Base-by-base conservation (phyloP, 2,113 vertebrate genomes). In the Podarcis raffonei region DNA sequence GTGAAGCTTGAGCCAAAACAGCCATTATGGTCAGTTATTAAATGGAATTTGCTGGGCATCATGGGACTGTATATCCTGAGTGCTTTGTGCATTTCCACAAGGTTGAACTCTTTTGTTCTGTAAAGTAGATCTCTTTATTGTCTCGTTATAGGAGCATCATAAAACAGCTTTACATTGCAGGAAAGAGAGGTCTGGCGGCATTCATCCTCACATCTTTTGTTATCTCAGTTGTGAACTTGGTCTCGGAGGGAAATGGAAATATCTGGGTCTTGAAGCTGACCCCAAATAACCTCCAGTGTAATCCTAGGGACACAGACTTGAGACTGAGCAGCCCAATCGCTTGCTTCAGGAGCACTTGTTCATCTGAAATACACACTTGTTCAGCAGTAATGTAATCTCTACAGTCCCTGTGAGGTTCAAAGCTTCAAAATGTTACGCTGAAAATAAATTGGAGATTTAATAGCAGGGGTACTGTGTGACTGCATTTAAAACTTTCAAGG, bases 371-470 rank as follows among this genome's bases (percentile, higher is more conserved):
- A 77, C 4, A 39, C 32, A 62, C 74, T 23, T 86, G 57, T 25
- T 27, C 37, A 65, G 57, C 57, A 76, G 15, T 27, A 39, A 37
- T 15, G 20, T 20, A 72, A 59, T 27, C 18, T 32, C 72, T 76
- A 76, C 27, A 35, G 27, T 77, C 77, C 74, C 35, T 66, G 53
- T 59, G 23, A 20, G 72, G 18, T 37, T 59, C 25, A 65, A 57
- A 62, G 32, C 57, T 85, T 62, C 57, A 65, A 27, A 39, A 85
- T 59, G 32, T 42, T 77, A 39, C 9, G 13, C 35, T 66, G 35
- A 66, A 86, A 85, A 85, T 62, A 85, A 37, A 65, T 39, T 77
- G 25, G 16, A 65, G 23, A 85, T 76, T 74, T 85, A 62, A 30
- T 62, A 35, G 53, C 32, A 76, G 15, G 71, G 23, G n/a, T 59